phyloP scores from a whole-genome alignment of 2,113 vertebrate species.

The Eptatretus burgeri region DNA sequence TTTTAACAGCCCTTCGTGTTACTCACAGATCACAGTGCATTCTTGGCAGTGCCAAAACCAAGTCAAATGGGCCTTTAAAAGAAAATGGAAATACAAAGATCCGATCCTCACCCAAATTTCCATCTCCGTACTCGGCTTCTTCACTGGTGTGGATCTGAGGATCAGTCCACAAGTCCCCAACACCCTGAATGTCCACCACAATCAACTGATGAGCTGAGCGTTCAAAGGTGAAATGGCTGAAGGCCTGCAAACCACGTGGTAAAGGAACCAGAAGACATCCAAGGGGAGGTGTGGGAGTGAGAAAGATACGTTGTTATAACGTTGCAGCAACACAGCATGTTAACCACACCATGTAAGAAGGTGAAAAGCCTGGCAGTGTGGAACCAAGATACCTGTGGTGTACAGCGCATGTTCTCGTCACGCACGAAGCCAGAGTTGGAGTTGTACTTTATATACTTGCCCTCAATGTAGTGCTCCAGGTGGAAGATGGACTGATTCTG shows the following conservation, averaged over 20 bases:
- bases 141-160: constrained; percentile 80
- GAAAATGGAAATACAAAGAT: no score
- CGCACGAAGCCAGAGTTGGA: constrained; percentile 89
- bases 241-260: constrained; percentile 25
- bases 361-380: no score
- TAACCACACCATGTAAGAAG: no score
- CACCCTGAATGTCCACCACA: constrained; percentile 85
- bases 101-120: constrained; percentile 46
- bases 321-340: no score
- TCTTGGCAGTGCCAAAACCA: no score
- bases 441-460: constrained; percentile 96
- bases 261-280: not conserved
- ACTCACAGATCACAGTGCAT: no score
- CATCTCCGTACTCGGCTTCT: constrained; percentile 74
- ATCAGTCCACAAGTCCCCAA: constrained; percentile 86
- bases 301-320: not conserved
- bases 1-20: no score
- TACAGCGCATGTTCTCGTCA: constrained; percentile 75
- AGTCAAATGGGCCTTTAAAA: no score
- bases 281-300: not conserved
- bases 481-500: constrained; percentile 52
- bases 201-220: constrained; percentile 85
- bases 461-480: constrained; percentile 88
- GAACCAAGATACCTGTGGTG: constrained; percentile 37
- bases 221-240: constrained; percentile 87